Evolutionary conservation across 2,113 vertebrate genomes (phyloP).

Genomic region (Mus pahari): DNA sequence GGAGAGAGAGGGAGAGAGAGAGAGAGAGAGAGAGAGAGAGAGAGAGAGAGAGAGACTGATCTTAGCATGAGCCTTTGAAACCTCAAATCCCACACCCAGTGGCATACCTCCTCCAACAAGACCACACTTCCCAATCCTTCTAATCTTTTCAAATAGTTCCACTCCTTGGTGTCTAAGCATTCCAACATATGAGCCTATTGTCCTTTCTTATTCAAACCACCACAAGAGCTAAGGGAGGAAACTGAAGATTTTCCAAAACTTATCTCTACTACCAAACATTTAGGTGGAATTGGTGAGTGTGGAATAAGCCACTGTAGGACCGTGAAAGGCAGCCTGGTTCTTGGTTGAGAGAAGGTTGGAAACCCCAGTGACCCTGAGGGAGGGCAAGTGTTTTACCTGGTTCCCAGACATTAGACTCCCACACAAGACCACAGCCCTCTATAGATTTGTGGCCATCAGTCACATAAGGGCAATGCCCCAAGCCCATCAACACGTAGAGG

Average conservation of each 20-base stretch:
- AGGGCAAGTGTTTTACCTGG: too few relatives aligned
- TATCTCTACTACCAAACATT: background rate
- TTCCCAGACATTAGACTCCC: too few relatives aligned
- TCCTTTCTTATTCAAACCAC: background rate
- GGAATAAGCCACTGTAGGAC: background rate
- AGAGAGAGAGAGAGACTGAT: too few relatives aligned
- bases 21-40: background rate
- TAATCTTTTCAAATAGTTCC: background rate
- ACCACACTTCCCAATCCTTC: background rate
- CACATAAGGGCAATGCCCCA: too few relatives aligned
- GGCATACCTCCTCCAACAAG: background rate
- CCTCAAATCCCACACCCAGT: background rate
- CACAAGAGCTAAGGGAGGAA: background rate
- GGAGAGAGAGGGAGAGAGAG: background rate
- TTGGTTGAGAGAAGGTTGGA: too few relatives aligned
- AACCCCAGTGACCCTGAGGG: too few relatives aligned
- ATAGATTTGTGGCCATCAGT: too few relatives aligned
- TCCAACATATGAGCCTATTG: background rate
- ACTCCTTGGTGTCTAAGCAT: background rate
- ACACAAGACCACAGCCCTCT: too few relatives aligned
- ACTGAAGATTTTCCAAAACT: background rate
- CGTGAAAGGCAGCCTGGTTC: too few relatives aligned
- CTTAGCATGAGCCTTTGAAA: background rate
- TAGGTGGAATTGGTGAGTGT: background rate
- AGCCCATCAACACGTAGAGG: too few relatives aligned